These are phyloP conservation scores for Alauda arvensis DNA, from an alignment of 2,797 vertebrate genomes.

Conservation along the genomic window DNA sequence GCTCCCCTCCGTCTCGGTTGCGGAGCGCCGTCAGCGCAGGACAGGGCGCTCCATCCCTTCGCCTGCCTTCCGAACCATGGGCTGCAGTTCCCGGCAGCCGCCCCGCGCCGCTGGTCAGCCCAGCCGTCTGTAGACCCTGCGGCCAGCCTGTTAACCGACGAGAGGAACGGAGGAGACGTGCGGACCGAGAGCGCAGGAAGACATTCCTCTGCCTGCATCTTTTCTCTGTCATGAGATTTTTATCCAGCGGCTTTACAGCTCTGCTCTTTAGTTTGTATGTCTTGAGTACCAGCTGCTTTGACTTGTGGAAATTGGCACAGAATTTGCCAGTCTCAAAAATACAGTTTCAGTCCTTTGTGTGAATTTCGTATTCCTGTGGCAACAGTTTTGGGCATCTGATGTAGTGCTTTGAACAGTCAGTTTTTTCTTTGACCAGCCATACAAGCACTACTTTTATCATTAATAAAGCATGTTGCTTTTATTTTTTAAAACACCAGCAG, in stretches of 20 bases:
- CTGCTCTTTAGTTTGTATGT: accelerated
- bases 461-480: background rate
- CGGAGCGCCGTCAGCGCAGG: background rate
- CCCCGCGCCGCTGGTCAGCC: background rate
- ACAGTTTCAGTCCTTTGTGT: background rate
- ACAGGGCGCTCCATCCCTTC: background rate
- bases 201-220: background rate
- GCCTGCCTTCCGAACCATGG: accelerated
- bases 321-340: background rate
- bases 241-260: background rate
- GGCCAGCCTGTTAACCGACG: accelerated
- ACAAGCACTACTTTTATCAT: background rate
- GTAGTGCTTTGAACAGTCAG: background rate
- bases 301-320: background rate
- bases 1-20: background rate
- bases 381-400: background rate
- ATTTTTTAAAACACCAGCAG: background rate
- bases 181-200: background rate
- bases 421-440: background rate
- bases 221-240: accelerated
- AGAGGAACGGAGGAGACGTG: accelerated
- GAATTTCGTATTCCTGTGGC: accelerated
- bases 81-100: background rate
- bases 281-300: no score
- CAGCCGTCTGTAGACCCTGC: accelerated